Evolutionary conservation across 2,113 vertebrate genomes (phyloP), one percentile per base, ranked within the genome.

Genomic region (Apus apus): DNA sequence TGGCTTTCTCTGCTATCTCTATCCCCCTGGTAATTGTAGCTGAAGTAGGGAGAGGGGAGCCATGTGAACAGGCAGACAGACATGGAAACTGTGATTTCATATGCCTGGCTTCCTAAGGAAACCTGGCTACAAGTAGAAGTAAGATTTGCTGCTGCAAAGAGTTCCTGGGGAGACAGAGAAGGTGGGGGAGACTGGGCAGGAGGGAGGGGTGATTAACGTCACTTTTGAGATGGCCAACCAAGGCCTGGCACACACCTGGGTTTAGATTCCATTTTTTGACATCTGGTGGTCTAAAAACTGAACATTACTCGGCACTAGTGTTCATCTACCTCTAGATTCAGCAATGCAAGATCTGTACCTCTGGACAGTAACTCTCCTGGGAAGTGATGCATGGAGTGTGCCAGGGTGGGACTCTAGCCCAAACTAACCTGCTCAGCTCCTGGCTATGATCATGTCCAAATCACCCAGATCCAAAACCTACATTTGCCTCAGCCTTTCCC

Each of bases 291-390:
- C 73, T 64, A 5, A 71, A 56, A 78, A 40, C 23, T 16, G 22
- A 25, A n/a, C 10, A 19, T 67, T 89, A 65, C 53, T 87, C 1
- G 0, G 48, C 61, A 56, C 26, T 74, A 13, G 53, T 4, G 3
- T 91, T 72, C 87, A 56, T 81, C 95, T 96, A 81, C 93, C 89
- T 96, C 91, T 96, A 87, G 84, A 94, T 87, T 81, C 84, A 62
- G 72, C 19, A 0, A 11, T 62, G 65, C 6, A 5, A 65, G 80
- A 65, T 54, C 64, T 21, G 51, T 54, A 27, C 43, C 73, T 72
- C 61, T 43, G 73, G 73, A 71, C 0, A 0, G 15, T 32, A 30
- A 21, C 67, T 85, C 22, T 60, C 27, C 54, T 12, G 62, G 45
- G 64, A 80, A 58, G 15, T 56, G 81, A 19, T 3, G 45, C 61